These are phyloP conservation scores for Panagrolaimus sp. DNA, from an alignment of 1,140 invertebrate species.

Conservation along the genomic window DNA sequence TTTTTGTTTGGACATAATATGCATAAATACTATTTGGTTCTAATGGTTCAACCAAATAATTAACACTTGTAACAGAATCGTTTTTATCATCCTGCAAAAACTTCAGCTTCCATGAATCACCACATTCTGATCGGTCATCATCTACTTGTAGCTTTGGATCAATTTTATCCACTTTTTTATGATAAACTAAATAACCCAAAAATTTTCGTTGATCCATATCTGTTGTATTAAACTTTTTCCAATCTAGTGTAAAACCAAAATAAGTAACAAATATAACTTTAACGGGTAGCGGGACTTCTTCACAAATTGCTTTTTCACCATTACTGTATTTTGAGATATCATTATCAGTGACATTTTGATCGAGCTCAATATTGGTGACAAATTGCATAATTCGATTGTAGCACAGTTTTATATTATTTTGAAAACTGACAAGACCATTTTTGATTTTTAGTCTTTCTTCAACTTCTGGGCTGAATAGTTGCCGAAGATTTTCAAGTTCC, in stretches of 20 bases:
- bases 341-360: conserved; percentile 62
- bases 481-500: conserved; percentile 85
- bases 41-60: neutral
- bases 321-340: conserved; percentile 77
- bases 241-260: conserved; percentile 47
- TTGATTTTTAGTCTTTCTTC: conserved; percentile 58
- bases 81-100: conserved; percentile 31
- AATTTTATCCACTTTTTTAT: conserved; percentile 49
- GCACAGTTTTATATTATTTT: conserved; percentile 90
- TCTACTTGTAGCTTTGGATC: conserved; percentile 51
- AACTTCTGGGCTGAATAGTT: conserved; percentile 67
- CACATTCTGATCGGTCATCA: conserved; percentile 53
- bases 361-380: conserved; percentile 57
- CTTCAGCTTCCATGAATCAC: conserved; percentile 54
- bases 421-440: conserved; percentile 75
- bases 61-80: neutral
- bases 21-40: conserved; percentile 35
- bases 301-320: conserved; percentile 81
- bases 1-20: conserved; percentile 53
- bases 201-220: conserved; percentile 59
- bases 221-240: conserved; percentile 59
- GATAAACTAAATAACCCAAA: conserved; percentile 54
- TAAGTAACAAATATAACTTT: conserved; percentile 55
- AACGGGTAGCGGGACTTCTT: conserved; percentile 65
- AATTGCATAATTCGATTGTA: conserved; percentile 69